Percentiles rank a stretch among this genome's conserved stretches.
Evolutionary conservation across 2,113 vertebrate species (phyloP).

Genomic region (Protobothrops mucrosquamatus): DNA sequence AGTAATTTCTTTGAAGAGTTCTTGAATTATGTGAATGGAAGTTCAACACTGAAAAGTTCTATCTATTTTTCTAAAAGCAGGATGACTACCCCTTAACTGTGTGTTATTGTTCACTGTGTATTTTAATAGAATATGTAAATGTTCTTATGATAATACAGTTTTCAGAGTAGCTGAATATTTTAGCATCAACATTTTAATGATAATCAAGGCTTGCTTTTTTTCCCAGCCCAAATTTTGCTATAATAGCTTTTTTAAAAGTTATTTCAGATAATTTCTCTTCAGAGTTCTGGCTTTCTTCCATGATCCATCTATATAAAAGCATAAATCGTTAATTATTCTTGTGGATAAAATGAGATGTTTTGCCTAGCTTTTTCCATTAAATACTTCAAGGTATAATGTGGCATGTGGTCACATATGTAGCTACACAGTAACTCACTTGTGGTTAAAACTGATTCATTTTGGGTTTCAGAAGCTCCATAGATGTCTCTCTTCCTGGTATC

Average conservation of each 20-base stretch:
- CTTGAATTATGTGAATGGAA: not conserved
- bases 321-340: not conserved
- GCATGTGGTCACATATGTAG: not conserved
- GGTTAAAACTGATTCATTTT: not conserved
- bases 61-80: not conserved
- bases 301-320: not conserved
- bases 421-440: not conserved
- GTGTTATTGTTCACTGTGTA: not conserved
- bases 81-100: not conserved
- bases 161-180: not conserved
- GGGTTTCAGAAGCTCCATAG: not conserved
- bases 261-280: not conserved
- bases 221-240: not conserved
- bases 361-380: not conserved
- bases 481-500: not conserved
- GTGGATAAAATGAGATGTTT: conserved; percentile 1
- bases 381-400: not conserved
- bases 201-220: not conserved
- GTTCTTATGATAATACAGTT: not conserved
- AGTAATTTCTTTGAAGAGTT: not conserved
- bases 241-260: not conserved
- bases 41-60: not conserved
- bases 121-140: not conserved
- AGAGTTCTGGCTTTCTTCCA: not conserved
- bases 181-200: not conserved